Evolutionary conservation across 1,140 invertebrate genomes (phyloP).

Genomic region (Steinernema feltiae): DNA sequence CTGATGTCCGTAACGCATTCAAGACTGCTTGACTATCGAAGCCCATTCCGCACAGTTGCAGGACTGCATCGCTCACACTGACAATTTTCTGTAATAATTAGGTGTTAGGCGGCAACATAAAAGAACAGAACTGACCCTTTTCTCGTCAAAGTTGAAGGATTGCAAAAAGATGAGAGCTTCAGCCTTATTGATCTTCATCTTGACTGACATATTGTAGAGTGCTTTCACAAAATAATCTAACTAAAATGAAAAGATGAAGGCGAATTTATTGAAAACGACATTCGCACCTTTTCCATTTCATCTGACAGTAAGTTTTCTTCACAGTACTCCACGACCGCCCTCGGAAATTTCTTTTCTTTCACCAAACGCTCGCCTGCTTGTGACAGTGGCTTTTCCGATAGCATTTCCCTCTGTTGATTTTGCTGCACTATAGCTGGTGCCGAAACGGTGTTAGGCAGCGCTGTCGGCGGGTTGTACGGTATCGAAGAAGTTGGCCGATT

Average conservation of each 20-base stretch:
- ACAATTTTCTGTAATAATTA: constrained; percentile 18
- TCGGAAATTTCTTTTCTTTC: not conserved
- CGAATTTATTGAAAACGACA: not conserved
- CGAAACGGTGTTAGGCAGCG: not conserved
- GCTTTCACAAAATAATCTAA: constrained; percentile 26
- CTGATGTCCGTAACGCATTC: not conserved
- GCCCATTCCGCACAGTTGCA: constrained; percentile 14
- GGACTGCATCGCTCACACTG: not conserved
- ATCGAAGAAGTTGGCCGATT: not conserved
- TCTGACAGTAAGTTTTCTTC: not conserved
- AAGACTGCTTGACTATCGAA: not conserved
- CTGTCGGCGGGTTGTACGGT: not conserved
- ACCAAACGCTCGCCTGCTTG: not conserved
- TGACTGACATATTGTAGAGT: constrained; percentile 14
- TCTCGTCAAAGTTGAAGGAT: constrained; percentile 17
- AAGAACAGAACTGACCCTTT: constrained; percentile 21
- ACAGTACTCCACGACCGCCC: not conserved
- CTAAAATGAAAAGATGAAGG: constrained; percentile 13
- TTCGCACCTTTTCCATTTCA: not conserved
- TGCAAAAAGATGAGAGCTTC: constrained; percentile 19
- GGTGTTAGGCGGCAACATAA: not conserved
- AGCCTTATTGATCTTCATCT: constrained; percentile 15
- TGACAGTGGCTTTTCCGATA: not conserved
- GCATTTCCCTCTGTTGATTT: not conserved
- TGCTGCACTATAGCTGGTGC: constrained; percentile 14